Percentiles rank a stretch among this genome's conserved stretches.
Conservation (phyloP, 1,140 invertebrate genomes). For the Xylocopa sonorina region DNA sequence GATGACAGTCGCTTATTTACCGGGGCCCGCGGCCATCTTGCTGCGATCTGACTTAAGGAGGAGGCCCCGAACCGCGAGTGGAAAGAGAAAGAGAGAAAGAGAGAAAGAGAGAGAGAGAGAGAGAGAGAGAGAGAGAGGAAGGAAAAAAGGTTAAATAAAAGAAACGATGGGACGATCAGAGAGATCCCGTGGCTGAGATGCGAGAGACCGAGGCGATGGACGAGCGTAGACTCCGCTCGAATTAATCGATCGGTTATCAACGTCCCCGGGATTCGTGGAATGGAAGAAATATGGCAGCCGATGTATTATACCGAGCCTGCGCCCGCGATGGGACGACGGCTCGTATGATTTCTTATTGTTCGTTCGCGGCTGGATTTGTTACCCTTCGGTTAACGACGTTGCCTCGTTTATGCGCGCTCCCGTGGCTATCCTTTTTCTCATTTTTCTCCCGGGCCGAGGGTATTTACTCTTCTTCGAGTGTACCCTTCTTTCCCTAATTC, state of each 20-base stretch:
- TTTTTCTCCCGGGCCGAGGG: slow-evolving; percentile 52
- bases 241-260: slow-evolving; percentile 66
- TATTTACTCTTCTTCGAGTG: slow-evolving; percentile 68
- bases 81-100: slow-evolving; percentile 50
- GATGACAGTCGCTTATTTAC: slow-evolving; percentile 82
- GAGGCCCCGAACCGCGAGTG: slow-evolving; percentile 56
- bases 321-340: slow-evolving; percentile 44
- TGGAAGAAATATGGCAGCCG: slow-evolving; percentile 54
- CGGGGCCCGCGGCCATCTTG: slow-evolving; percentile 79
- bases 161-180: slow-evolving; percentile 66
- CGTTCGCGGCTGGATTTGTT: slow-evolving; percentile 1
- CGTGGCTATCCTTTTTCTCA: background rate
- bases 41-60: slow-evolving; percentile 79
- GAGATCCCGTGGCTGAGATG: slow-evolving; percentile 25
- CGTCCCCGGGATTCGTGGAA: slow-evolving; percentile 56
- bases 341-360: slow-evolving; percentile 42
- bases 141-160: slow-evolving; percentile 8
- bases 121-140: background rate
- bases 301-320: background rate
- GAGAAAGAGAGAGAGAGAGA: slow-evolving; percentile 1
- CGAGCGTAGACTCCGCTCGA: slow-evolving; percentile 58
- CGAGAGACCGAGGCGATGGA: slow-evolving; percentile 54
- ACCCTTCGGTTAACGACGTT: slow-evolving; percentile 11
- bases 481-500: slow-evolving; percentile 66
- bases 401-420: slow-evolving; percentile 7